Base-by-base conservation (phyloP, 2,797 vertebrate genomes). In the Octomys mimax region DNA sequence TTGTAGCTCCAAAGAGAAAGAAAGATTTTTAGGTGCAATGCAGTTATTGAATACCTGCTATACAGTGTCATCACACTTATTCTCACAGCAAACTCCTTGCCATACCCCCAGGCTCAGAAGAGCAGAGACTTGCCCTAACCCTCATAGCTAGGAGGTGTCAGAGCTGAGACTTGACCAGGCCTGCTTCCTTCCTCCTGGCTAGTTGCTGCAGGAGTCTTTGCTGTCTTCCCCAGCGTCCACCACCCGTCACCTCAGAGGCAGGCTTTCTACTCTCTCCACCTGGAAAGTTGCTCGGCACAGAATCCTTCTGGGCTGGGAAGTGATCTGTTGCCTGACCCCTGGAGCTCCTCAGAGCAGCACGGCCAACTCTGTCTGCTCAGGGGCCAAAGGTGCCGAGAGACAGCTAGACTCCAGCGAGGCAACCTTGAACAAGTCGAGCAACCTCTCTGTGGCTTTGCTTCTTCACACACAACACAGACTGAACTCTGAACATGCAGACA, bases 1-100 rank as follows among this genome's bases (percentile, higher is more conserved):
- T 88, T 33, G 75, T 36, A 79, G 28, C 52, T 92, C 84, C 68
- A 61, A 26, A 82, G 86, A 91, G 73, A 85, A 87, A 78, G 64
- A 57, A 62, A 24, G 54, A 4, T 6, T 61, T 73, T 59, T 66
- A 13, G 16, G 31, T 12, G 18, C 6, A 33, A 39, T 28, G 9
- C 36, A 28, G 8, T 71, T 86, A 83, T 7, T 46, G 24, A 85
- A 70, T 12, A 54, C 42, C 54, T 78, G 42, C 39, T 78, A 36
- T 66, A 46, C 54, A 33, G 70, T 26, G 14, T n/a, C 11, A 28
- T 19, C 77, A 18, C 21, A n/a, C 52, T 79, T 57, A 62, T 49
- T 54, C 92, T 90, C 39, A 21, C 71, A 84, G 61, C 59, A 77
- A 80, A 82, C 22, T 39, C 6, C 22, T 16, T 2, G 5, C 42